Percentiles rank a stretch among this genome's conserved stretches.
These are phyloP conservation scores for Sclerodermus sp. DNA, from an alignment of 2,888 invertebrate species.

Conservation along the genomic window DNA sequence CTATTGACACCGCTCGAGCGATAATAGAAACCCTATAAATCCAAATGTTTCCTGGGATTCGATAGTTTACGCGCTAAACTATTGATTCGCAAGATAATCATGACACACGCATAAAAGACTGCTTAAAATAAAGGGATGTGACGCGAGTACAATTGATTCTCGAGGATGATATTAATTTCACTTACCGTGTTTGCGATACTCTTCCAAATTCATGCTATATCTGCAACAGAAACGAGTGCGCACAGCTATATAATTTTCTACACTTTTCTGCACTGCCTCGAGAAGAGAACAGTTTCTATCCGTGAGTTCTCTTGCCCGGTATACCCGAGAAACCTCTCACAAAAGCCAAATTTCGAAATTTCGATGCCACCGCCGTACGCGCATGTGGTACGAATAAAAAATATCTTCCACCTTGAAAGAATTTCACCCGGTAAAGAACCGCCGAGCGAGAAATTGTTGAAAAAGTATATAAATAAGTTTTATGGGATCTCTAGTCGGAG, in stretches of 20 bases:
- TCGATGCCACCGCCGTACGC: slow-evolving; percentile 50
- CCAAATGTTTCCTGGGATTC: too few species aligned
- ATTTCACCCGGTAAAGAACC: too few species aligned
- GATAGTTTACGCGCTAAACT: too few species aligned
- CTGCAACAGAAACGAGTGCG: slow-evolving; percentile 26
- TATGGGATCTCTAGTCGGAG: too few species aligned
- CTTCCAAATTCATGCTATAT: slow-evolving; percentile 51
- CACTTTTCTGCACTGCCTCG: background rate
- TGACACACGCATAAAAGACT: too few species aligned
- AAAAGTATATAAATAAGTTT: too few species aligned
- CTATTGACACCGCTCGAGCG: slow-evolving; percentile 33
- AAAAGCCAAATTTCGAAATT: slow-evolving; percentile 55
- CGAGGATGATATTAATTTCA: slow-evolving; percentile 1
- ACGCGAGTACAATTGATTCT: too few species aligned
- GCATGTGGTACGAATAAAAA: slow-evolving; percentile 39
- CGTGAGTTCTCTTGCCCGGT: too few species aligned
- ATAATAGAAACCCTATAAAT: background rate
- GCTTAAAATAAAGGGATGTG: too few species aligned
- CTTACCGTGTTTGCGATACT: slow-evolving; percentile 54
- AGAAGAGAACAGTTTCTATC: too few species aligned
- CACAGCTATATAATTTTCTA: background rate
- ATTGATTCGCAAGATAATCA: too few species aligned
- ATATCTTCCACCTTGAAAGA: background rate
- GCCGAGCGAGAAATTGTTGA: too few species aligned
- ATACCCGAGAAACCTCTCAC: slow-evolving; percentile 32